A percentile compares a stretch with the other conserved stretches of the same genome.
Evolutionary conservation across 1,140 invertebrate species (phyloP).

Genomic region (Andricus grossulariae): DNA sequence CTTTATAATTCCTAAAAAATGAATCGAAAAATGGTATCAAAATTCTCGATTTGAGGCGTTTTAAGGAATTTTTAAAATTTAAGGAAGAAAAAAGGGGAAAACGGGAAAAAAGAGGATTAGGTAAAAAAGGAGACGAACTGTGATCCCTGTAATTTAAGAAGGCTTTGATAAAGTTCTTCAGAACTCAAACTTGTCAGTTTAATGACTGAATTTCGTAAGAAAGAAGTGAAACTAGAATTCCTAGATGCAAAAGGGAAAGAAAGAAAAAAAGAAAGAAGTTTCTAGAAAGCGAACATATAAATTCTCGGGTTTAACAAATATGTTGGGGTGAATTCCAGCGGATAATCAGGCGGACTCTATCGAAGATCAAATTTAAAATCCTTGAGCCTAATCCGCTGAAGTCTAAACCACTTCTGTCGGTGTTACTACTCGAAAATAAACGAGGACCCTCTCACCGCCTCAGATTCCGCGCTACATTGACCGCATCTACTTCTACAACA

Average conservation of each 20-base stretch:
- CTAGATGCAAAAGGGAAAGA: background rate
- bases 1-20: too few relatives aligned
- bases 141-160: too few relatives aligned
- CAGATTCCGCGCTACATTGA: constrained; percentile 1
- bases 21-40: too few relatives aligned
- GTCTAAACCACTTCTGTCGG: background rate
- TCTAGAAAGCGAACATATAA: background rate
- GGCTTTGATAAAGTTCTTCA: too few relatives aligned
- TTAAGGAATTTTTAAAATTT: too few relatives aligned
- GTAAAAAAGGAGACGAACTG: too few relatives aligned
- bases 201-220: too few relatives aligned
- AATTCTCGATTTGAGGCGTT: too few relatives aligned
- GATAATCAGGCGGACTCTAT: constrained; percentile 1
- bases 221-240: too few relatives aligned
- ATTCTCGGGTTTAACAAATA: background rate
- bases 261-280: background rate
- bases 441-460: background rate
- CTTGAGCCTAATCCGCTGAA: constrained; percentile 20
- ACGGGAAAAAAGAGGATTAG: too few relatives aligned
- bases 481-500: constrained; percentile 5
- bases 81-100: too few relatives aligned
- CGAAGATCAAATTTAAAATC: constrained; percentile 17
- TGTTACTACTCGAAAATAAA: constrained; percentile 3
- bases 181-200: too few relatives aligned
- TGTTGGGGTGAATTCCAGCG: constrained; percentile 10